Evolutionary conservation across 2,888 invertebrate species (phyloP), one percentile per base, ranked within the genome.

Genomic region (Tuta absoluta): DNA sequence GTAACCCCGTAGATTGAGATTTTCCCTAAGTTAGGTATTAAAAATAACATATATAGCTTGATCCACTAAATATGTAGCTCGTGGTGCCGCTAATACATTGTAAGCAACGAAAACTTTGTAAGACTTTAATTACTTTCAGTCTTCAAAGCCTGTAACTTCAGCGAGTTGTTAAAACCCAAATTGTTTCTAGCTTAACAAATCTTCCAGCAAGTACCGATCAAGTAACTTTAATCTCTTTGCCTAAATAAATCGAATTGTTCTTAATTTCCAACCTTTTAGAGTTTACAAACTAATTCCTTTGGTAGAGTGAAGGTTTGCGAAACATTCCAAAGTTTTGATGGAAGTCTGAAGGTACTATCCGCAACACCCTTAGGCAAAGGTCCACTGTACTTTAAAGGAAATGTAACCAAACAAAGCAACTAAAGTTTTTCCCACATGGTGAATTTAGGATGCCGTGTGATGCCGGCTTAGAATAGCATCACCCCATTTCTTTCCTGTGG

Each of bases 51-150:
- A 1, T 33, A 33, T 1, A 33, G 33, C 33, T 33, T 33, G 10
- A 33, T 33, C 33, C 33, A 5, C 8, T 33, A 33, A 33, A 33
- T 10, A 10, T 5, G 33, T 33, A 33, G 10, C 33, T 33, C 33
- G 33, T 33, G n/a, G 12, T 41, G 12, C 12, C 14, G 41, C 14
- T 8, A 14, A 41, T n/a, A 41, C 41, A n/a, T 41, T 41, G 41
- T 41, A 41, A 45, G 45, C 45, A 45, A 63, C 17, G 21, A 28
- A 59, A 33, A 51, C 63, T 58, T 62, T 51, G 61, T 53, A 63
- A 49, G 23, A 12, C 45, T 59, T 24, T 59, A 41, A 24, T 38
- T 41, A 59, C 45, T 38, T 45, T 24, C 59, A 41, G 23, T 45
- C 17, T 45, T 45, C 45, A 45, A 45, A 45, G 45, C n/a, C n/a